Evolutionary conservation across 2,888 invertebrate genomes (phyloP).

Genomic region (Leptothorax acervorum): DNA sequence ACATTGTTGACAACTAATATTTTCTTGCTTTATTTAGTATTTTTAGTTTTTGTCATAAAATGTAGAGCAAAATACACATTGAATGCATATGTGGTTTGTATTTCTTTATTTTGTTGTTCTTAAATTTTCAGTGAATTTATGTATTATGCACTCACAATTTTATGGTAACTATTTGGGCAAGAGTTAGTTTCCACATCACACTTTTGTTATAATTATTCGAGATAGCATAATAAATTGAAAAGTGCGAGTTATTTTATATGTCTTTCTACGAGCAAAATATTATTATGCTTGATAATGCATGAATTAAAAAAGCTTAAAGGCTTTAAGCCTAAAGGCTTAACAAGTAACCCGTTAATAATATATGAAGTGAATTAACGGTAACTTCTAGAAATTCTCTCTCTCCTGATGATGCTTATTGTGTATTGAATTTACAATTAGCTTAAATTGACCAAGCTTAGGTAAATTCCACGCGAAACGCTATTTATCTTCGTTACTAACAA

Average conservation of each 20-base stretch:
- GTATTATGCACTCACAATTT: neutral
- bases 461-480: neutral
- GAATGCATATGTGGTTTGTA: neutral
- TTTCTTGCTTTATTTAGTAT: neutral
- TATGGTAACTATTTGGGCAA: neutral
- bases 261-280: neutral
- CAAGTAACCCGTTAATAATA: constrained; percentile 15
- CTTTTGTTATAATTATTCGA: neutral
- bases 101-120: neutral
- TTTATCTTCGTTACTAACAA: neutral
- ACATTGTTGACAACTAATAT: neutral
- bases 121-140: neutral
- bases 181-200: neutral
- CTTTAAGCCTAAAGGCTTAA: neutral
- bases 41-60: neutral
- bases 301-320: neutral
- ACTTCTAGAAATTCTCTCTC: neutral
- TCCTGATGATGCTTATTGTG: neutral
- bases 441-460: neutral
- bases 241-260: neutral
- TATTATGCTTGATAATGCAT: neutral
- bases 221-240: neutral
- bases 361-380: neutral
- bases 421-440: neutral
- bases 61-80: neutral